Base-by-base conservation (phyloP, 2,888 invertebrate genomes). In the Endotricha flammealis region DNA sequence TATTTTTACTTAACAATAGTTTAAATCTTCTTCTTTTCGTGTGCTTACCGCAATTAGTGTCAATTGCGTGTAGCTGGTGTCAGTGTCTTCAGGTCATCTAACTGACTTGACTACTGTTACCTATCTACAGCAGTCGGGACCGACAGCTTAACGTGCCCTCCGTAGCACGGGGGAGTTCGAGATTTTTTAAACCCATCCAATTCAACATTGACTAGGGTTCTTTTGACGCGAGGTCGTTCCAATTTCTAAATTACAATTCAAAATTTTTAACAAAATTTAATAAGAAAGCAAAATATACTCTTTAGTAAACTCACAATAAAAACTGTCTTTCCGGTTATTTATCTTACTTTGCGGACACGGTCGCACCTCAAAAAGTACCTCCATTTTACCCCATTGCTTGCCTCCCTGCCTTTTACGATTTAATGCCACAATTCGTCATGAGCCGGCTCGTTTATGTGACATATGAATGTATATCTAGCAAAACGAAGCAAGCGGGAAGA, bases 361-460 rank as follows among this genome's bases (percentile, higher is more conserved):
- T 12, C 25, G 12, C 25, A 12, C 27, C 13, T 10, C 32, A 23
- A 14, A 32, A 32, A 32, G 12, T 29, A 32, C 13, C 8, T 3
- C 14, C 10, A 16, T 27, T 3, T 28, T 29, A 7, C 24, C 29
- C 16, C 16, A 25, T 34, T n/a, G 29, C 11, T 24, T 28, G 13
- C 24, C 16, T 39, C 29, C 32, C 23, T 32, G 29, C 31, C 27
- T 25, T 22, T 35, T 31, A 20, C 32, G 17, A 30, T 32, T 29
- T 39, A 39, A 39, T 32, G 31, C 38, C 35, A 39, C 38, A 29
- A 44, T 41, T 29, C 32, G 17, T 44, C 41, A 44, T 38, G 28
- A 22, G 20, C 29, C 36, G 27, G 9, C 32, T 27, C 24, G 12
- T 31, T 36, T 22, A 27, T 22, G 20, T 37, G 14, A 11, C 10